These are phyloP conservation scores for Amniataba percoides DNA, from an alignment of 2,797 vertebrate species.

Conservation along the genomic window DNA sequence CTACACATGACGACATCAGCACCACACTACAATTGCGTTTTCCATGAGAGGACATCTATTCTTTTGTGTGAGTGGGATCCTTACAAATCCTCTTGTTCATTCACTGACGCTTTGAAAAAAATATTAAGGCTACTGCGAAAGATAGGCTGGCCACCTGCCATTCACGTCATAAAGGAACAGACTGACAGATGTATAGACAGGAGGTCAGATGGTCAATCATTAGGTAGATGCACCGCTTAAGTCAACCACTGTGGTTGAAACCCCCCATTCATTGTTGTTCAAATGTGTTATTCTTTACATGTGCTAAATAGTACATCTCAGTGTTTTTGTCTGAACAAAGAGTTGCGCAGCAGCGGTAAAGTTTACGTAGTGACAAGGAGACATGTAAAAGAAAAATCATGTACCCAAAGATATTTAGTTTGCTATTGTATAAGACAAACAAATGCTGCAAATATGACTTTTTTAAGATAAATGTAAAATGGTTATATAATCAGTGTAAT, in stretches of 20 bases:
- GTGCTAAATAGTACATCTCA: conserved; percentile 37
- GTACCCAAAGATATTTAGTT: no score
- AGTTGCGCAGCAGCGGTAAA: neutral
- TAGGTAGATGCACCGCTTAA: conserved; percentile 55
- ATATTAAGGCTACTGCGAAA: conserved; percentile 61
- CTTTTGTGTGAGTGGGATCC: conserved; percentile 37
- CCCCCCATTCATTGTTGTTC: conserved; percentile 31
- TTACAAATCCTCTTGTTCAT: conserved; percentile 55
- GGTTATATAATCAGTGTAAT: neutral
- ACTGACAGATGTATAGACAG: conserved; percentile 78
- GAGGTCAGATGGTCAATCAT: conserved; percentile 79
- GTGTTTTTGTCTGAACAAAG: conserved; percentile 10
- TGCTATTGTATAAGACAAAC: no score
- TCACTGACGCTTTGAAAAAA: conserved; percentile 58
- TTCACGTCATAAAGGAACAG: conserved; percentile 73
- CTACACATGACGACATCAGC: neutral
- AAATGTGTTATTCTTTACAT: conserved; percentile 22
- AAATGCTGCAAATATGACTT: no score
- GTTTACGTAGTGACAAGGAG: neutral
- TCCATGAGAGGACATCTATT: conserved; percentile 21
- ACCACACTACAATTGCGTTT: conserved; percentile 22
- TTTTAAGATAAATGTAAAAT: no score
- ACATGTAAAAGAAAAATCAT: neutral
- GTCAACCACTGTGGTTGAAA: conserved; percentile 26
- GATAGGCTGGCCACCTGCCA: conserved; percentile 79